Percentiles rank a stretch among this genome's conserved stretches.
phyloP scores from a whole-genome alignment of 1,140 invertebrate genomes.

The Pachypeltis micranthus region DNA sequence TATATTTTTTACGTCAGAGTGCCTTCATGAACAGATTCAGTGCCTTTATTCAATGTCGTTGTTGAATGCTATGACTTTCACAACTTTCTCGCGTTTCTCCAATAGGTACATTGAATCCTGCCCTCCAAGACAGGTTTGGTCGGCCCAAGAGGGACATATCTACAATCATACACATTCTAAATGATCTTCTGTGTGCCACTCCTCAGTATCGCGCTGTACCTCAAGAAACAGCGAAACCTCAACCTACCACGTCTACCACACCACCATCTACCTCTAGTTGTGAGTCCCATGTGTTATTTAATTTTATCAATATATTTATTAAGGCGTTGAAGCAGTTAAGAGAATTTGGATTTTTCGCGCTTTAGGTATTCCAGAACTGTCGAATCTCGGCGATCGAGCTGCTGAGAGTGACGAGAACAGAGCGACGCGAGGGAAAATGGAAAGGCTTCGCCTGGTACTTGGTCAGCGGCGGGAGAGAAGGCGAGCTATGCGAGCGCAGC shows the following conservation, averaged over 20 bases:
- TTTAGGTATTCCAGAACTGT: background rate
- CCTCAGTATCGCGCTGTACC: slow-evolving; percentile 43
- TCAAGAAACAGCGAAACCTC: slow-evolving; percentile 26
- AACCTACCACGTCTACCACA: background rate
- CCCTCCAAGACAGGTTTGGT: slow-evolving; percentile 81
- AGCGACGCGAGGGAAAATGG: slow-evolving; percentile 72
- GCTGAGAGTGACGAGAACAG: slow-evolving; percentile 48
- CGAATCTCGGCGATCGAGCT: background rate
- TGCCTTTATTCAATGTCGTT: too few species aligned
- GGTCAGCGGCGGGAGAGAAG: slow-evolving; percentile 71
- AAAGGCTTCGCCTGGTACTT: slow-evolving; percentile 74
- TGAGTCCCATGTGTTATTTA: background rate
- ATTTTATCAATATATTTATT: background rate
- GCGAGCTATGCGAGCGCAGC: slow-evolving; percentile 56
- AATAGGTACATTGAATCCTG: slow-evolving; percentile 83
- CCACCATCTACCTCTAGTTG: background rate
- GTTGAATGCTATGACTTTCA: background rate
- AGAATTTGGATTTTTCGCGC: too few species aligned
- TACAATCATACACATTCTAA: slow-evolving; percentile 89
- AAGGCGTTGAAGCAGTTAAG: too few species aligned
- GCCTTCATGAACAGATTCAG: too few species aligned
- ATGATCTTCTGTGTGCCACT: slow-evolving; percentile 80
- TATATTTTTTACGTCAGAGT: too few species aligned
- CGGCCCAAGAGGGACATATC: slow-evolving; percentile 82
- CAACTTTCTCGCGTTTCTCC: slow-evolving; percentile 29